Conservation (phyloP, 2,113 vertebrate species). For the Hemiscyllium ocellatum region DNA sequence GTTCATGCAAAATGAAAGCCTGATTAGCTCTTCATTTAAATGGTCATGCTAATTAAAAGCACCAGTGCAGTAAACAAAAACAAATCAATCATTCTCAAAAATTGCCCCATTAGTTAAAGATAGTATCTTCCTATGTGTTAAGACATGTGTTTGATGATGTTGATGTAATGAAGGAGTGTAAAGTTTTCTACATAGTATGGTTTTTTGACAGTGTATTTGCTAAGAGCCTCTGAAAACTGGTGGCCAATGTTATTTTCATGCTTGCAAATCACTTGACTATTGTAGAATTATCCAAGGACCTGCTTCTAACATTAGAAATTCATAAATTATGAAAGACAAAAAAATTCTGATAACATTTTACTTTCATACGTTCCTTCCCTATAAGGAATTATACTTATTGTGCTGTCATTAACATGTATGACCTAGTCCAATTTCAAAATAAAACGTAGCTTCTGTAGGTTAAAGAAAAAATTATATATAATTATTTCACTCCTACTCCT, state of each 20-base stretch:
- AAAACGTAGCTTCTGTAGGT: neutral
- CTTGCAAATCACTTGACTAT: neutral
- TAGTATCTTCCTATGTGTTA: neutral
- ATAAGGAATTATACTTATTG: neutral
- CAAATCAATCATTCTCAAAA: neutral
- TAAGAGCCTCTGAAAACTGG: neutral
- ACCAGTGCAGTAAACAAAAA: neutral
- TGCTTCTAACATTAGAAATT: neutral
- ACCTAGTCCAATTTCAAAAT: neutral
- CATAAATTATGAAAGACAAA: neutral
- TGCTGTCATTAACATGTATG: neutral
- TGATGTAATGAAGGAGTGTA: no score
- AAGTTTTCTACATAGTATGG: neutral
- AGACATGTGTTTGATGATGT: neutral
- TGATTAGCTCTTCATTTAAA: neutral
- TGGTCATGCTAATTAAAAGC: neutral
- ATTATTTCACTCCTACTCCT: neutral
- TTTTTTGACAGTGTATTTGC: no score
- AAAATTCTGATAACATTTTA: neutral
- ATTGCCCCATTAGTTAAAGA: neutral
- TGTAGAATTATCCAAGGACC: neutral
- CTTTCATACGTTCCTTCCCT: neutral
- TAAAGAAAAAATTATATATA: neutral
- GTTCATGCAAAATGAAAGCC: neutral
- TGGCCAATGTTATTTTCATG: neutral